A percentile compares a stretch with the other conserved stretches of the same genome.
Conservation (phyloP, 2,797 vertebrate genomes). For the Siniperca undulata region DNA sequence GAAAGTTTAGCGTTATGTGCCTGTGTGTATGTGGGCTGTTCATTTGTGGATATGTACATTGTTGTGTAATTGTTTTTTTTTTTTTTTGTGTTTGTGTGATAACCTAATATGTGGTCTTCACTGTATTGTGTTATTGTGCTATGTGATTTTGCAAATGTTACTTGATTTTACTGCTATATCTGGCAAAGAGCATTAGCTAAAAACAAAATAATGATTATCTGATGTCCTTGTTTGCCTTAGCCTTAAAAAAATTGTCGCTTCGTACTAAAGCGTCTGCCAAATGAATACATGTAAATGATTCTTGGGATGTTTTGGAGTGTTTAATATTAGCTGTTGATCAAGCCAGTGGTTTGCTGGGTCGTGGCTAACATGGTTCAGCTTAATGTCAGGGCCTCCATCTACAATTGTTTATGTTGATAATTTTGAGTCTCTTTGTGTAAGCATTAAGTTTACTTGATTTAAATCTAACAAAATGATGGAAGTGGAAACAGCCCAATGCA, state of each 20-base stretch:
- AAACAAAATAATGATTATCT: neutral
- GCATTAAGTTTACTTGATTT: neutral
- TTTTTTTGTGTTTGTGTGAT: neutral
- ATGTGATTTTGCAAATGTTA: neutral
- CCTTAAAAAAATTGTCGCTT: neutral
- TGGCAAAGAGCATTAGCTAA: neutral
- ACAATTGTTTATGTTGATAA: neutral
- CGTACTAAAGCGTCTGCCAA: neutral
- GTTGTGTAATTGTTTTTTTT: neutral
- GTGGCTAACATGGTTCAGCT: neutral
- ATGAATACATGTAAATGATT: neutral
- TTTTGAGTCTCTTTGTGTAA: neutral
- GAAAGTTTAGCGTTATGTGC: neutral
- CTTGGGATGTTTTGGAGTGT: neutral
- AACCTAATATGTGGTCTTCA: neutral
- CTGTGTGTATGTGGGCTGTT: constrained; percentile 6
- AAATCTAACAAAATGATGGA: neutral
- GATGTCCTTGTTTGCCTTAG: neutral
- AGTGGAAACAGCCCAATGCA: neutral
- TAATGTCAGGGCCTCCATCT: neutral
- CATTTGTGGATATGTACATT: neutral
- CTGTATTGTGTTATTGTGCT: neutral
- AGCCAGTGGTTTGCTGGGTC: neutral
- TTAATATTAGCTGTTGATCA: neutral
- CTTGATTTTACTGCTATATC: neutral